A percentile compares a stretch with the other conserved stretches of the same genome.
phyloP scores from a whole-genome alignment of 2,113 vertebrate species.

The Gopherus flavomarginatus region DNA sequence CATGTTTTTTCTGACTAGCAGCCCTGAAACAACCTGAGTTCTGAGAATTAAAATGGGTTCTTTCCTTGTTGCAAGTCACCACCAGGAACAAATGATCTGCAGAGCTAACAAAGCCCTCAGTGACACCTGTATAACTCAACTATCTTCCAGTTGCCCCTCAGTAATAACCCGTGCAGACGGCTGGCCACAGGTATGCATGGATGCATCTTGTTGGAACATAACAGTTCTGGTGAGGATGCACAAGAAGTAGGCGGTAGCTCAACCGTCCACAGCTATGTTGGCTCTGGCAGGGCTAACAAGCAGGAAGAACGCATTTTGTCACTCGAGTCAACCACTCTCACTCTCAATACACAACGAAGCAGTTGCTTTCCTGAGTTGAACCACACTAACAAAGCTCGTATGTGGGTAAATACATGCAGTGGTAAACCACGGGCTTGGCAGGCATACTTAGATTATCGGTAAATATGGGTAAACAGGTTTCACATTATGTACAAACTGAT shows the following conservation, averaged over 20 bases:
- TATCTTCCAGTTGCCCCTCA: not conserved
- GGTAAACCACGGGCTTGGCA: not conserved
- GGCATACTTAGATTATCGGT: not conserved
- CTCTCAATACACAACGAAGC: not conserved
- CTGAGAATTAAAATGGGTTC: not conserved
- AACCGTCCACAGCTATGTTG: not conserved
- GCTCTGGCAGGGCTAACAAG: not conserved
- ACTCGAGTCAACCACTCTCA: not conserved
- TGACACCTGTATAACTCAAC: not conserved
- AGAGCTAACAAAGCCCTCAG: not conserved
- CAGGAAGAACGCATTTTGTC: not conserved
- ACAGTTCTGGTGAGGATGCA: not conserved
- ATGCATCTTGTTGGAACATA: not conserved
- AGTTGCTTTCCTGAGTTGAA: not conserved
- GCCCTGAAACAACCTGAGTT: not conserved
- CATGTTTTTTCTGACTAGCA: not conserved
- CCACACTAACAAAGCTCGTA: not conserved
- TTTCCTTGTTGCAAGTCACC: not conserved
- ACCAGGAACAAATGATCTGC: not conserved
- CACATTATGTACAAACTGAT: not conserved
- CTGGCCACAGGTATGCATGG: not conserved
- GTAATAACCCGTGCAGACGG: not conserved
- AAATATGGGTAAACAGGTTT: not conserved
- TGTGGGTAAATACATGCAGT: accelerated
- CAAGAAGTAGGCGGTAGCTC: not conserved